Conservation (phyloP, 2,113 vertebrate species). For the Nothoprocta pentlandii region DNA sequence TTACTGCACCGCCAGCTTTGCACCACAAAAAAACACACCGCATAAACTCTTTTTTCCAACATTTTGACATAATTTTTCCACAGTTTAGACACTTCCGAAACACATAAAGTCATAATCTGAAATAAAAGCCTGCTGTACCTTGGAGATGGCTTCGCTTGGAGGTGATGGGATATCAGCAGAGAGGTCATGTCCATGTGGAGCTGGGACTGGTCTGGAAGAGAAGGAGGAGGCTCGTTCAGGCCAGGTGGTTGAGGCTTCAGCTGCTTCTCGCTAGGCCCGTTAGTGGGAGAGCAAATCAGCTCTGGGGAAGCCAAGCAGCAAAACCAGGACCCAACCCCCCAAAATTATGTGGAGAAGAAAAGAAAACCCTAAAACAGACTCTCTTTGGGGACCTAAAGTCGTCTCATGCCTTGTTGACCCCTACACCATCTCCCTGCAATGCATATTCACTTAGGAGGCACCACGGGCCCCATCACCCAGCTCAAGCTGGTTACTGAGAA, state of each 20-base stretch:
- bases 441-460: no score
- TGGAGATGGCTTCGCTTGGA: not conserved
- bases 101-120: not conserved
- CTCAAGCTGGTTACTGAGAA: not conserved
- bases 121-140: not conserved
- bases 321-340: not conserved
- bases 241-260: not conserved
- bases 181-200: not conserved
- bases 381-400: not conserved
- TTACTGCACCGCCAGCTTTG: fast-evolving
- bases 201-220: not conserved
- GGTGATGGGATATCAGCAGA: not conserved
- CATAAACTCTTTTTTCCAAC: fast-evolving
- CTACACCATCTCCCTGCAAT: not conserved
- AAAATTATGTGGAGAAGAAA: not conserved
- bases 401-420: not conserved
- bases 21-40: not conserved
- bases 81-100: not conserved
- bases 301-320: not conserved
- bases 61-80: not conserved
- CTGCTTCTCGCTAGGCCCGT: not conserved
- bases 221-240: not conserved
- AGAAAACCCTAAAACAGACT: not conserved
- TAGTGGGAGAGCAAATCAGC: not conserved
- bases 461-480: fast-evolving